A percentile compares a stretch with the other conserved stretches of the same genome.
Evolutionary conservation across 2,797 vertebrate species (phyloP).

Genomic region (Huso huso): DNA sequence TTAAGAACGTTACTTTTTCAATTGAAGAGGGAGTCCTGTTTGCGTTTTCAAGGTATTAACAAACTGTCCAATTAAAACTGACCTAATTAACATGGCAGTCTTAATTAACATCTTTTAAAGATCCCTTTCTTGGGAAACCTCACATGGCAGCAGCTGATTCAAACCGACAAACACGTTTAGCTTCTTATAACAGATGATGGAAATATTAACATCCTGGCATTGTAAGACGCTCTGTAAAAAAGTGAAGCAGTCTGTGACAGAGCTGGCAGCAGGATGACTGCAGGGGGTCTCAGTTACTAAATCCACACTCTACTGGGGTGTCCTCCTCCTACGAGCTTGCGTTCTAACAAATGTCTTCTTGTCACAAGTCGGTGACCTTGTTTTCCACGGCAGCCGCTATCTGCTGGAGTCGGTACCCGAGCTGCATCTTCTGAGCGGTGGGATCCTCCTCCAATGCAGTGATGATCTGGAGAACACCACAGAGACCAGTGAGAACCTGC

Average conservation of each 20-base stretch:
- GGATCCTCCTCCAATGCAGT: slow-evolving; percentile 92
- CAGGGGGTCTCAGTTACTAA: not conserved
- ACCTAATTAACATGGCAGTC: no score
- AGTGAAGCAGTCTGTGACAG: not conserved
- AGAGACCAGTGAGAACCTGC: not conserved
- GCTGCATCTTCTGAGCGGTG: slow-evolving; percentile 96
- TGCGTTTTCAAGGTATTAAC: no score
- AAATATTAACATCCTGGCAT: not conserved
- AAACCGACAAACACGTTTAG: no score
- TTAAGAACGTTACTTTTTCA: no score
- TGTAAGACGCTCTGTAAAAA: not conserved
- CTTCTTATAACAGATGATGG: no score
- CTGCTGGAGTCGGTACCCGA: slow-evolving; percentile 92
- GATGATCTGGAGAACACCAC: slow-evolving; percentile 69
- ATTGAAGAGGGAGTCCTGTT: no score
- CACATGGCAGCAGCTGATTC: no score
- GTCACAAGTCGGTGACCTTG: slow-evolving; percentile 97
- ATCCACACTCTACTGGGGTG: slow-evolving; percentile 4
- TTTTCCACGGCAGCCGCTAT: slow-evolving; percentile 95
- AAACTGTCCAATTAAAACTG: no score
- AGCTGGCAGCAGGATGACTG: not conserved
- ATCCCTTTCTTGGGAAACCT: no score
- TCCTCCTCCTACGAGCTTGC: slow-evolving; percentile 12
- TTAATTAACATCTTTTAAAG: no score
- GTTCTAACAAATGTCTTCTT: slow-evolving; percentile 14